Base-by-base conservation (phyloP, 2,797 vertebrate genomes). In the Arrhamphus sclerolepis region DNA sequence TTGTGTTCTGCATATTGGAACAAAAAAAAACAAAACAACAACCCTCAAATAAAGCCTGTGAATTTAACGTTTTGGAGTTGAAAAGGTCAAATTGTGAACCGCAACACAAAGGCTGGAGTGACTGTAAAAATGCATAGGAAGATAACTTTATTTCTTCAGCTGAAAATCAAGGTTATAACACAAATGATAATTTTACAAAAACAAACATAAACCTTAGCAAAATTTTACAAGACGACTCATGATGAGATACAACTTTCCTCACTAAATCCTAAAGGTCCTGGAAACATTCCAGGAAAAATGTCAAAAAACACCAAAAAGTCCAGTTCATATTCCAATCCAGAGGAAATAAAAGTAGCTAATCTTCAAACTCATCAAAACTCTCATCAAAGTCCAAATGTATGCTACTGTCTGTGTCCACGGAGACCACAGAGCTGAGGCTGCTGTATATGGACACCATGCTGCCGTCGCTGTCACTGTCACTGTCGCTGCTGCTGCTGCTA, bases 381-480 rank as follows among this genome's bases (percentile, higher is more conserved):
- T 79, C 77, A 4, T 76, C 81, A 13, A 71, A 77, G 59, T 70
- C 71, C 78, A 77, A 28, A 31, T 67, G 62, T 60, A 79, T 50
- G 56, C 87, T 89, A n/a, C 69, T 77, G 70, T 76, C 74, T 6
- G 84, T 77, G 40, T 75, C 75, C 66, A 81, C 34, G 0, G 89
- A 89, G 44, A 77, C 51, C 26, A 84, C 60, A 1, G 90, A 89
- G 68, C 75, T 82, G 20, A 69, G 47, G 68, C 66, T 86, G 56
- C 85, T 83, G 4, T 66, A 71, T 17, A 80, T 46, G 44, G 83
- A 89, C 68, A 81, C 60, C 50, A 81, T 52, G 24, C 79, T 80
- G 17, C 63, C n/a, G 2, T 72, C 57, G 7, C 72, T 80, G 49
- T n/a, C 8, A 11, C 39, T 47, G 10, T 52, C 7, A 17, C 68